Evolutionary conservation across 1,140 invertebrate genomes (phyloP).

Genomic region (Musca domestica): DNA sequence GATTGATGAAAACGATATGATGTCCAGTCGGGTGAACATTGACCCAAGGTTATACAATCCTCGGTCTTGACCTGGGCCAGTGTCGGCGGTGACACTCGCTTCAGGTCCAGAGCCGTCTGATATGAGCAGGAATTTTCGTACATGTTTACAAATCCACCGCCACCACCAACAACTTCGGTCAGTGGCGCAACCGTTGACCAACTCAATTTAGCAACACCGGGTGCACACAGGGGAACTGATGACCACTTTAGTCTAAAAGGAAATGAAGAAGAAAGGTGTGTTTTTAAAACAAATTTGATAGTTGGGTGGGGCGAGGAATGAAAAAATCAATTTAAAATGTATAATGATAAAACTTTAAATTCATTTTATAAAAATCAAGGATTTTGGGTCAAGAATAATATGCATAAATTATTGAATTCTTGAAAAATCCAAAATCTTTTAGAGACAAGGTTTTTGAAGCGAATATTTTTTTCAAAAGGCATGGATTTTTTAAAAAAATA

Average conservation of each 20-base stretch:
- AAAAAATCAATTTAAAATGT: no score
- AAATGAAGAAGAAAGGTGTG: background rate
- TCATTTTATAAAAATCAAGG: no score
- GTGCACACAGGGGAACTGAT: background rate
- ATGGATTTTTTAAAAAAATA: no score
- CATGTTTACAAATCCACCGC: slow-evolving; percentile 58
- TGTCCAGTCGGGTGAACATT: slow-evolving; percentile 64
- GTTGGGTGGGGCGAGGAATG: no score
- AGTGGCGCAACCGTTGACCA: slow-evolving; percentile 35
- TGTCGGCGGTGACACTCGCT: slow-evolving; percentile 63
- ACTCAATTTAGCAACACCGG: slow-evolving; percentile 29
- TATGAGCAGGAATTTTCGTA: slow-evolving; percentile 89
- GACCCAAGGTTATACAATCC: slow-evolving; percentile 57
- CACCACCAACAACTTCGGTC: slow-evolving; percentile 30
- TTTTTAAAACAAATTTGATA: no score
- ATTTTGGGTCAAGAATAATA: no score
- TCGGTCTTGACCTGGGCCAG: slow-evolving; percentile 60
- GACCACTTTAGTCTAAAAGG: slow-evolving; percentile 47
- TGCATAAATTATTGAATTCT: no score
- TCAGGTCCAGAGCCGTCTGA: slow-evolving; percentile 79
- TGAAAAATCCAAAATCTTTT: no score
- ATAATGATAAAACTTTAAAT: no score
- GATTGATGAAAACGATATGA: slow-evolving; percentile 73
- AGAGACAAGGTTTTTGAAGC: no score
- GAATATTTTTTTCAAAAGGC: no score